Evolutionary conservation across 2,113 vertebrate genomes (phyloP).

Genomic region (Turdus rufiventris): DNA sequence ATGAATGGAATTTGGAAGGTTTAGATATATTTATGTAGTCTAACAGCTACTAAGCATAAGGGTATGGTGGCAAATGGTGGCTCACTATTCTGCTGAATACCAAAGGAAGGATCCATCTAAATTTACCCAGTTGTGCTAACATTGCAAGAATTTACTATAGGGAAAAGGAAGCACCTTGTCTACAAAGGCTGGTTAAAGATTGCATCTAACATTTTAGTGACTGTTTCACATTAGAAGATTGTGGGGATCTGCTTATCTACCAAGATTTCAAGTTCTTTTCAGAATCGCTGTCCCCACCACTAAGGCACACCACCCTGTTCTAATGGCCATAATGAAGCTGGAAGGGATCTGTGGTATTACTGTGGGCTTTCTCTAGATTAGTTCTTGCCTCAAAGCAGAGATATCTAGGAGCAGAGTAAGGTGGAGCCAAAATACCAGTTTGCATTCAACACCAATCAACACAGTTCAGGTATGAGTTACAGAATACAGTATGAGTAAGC

Average conservation of each 20-base stretch:
- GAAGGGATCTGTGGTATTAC: background rate
- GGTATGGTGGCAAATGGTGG: background rate
- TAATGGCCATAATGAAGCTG: background rate
- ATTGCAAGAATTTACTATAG: background rate
- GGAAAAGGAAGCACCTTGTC: background rate
- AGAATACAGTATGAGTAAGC: background rate
- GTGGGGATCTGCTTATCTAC: background rate
- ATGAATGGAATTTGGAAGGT: background rate
- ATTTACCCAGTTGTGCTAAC: background rate
- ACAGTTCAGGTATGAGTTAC: background rate
- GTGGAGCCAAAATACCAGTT: background rate
- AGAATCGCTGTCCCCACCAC: background rate
- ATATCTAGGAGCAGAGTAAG: background rate
- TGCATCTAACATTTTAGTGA: background rate
- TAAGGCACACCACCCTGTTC: background rate
- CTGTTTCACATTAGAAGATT: background rate
- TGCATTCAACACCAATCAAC: background rate
- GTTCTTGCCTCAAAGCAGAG: background rate
- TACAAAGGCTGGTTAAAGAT: background rate
- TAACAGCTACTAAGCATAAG: background rate
- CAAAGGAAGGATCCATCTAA: background rate
- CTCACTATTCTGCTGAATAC: background rate
- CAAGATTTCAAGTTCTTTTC: background rate
- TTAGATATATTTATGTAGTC: background rate
- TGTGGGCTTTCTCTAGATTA: background rate